Conservation (phyloP, 2,888 invertebrate species). For the Drosophila trichaetosa region DNA sequence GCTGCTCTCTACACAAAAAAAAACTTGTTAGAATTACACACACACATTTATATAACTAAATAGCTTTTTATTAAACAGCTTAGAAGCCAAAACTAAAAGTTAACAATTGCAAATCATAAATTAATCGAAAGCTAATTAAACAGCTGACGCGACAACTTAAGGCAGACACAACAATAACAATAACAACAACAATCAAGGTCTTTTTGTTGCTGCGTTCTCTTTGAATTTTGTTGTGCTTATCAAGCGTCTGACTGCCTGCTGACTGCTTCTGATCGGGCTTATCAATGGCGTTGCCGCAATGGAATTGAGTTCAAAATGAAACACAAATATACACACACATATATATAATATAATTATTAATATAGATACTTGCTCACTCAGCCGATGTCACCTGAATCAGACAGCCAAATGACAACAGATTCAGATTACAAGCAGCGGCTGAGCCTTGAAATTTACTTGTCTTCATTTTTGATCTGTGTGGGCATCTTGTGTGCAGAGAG, state of each 20-base stretch:
- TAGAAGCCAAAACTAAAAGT: constrained; percentile 10
- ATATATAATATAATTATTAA: not conserved
- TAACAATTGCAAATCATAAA: constrained; percentile 47
- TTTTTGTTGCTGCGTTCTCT: constrained; percentile 39
- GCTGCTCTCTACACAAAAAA: constrained; percentile 7
- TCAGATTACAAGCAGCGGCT: constrained; percentile 32
- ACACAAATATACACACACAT: constrained; percentile 1
- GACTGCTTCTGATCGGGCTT: constrained; percentile 58
- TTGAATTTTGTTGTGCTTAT: constrained; percentile 54
- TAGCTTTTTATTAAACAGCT: not conserved
- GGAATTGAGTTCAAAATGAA: constrained; percentile 55
- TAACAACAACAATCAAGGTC: constrained; percentile 50
- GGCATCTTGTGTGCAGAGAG: constrained; percentile 1
- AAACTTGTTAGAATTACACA: not conserved
- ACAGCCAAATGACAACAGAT: constrained; percentile 52
- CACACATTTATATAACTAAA: not conserved
- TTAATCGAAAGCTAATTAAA: constrained; percentile 75
- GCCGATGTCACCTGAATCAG: constrained; percentile 50
- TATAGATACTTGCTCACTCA: constrained; percentile 15
- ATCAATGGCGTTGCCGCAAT: constrained; percentile 51
- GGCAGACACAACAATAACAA: constrained; percentile 29
- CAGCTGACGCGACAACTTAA: constrained; percentile 66
- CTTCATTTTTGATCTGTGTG: not conserved
- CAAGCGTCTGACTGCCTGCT: constrained; percentile 62
- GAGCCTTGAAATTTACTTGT: constrained; percentile 12